Conservation (phyloP, 2,797 vertebrate species). For the Cossypha dichroa region DNA sequence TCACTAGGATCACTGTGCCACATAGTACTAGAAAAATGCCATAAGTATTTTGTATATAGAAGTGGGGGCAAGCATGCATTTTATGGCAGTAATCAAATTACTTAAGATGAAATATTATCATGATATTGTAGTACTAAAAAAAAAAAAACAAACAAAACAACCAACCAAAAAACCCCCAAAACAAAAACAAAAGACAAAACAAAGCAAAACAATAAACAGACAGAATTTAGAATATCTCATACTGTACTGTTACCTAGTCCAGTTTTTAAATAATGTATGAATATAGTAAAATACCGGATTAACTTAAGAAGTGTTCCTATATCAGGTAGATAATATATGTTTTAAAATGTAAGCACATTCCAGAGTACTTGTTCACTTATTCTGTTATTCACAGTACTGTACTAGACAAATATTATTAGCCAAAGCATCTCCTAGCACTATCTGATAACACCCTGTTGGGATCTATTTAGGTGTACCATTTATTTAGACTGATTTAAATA, state of each 20-base stretch:
- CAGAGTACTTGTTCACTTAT: neutral
- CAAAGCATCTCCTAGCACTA: neutral
- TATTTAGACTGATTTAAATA: neutral
- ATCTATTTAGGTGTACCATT: neutral
- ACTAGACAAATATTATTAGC: neutral
- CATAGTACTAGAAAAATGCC: neutral
- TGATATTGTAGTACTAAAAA: neutral
- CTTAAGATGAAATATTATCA: neutral
- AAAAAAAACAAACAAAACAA: neutral
- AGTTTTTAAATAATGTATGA: neutral
- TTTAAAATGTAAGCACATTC: neutral
- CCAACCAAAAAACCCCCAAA: neutral
- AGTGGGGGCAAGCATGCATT: neutral
- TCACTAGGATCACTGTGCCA: neutral
- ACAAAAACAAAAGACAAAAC: neutral
- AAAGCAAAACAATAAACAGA: too few relatives aligned
- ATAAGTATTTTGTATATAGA: neutral
- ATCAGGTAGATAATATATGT: neutral
- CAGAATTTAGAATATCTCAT: neutral
- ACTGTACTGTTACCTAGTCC: neutral
- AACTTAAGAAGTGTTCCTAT: neutral
- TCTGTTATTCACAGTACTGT: neutral
- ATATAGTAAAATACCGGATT: neutral
- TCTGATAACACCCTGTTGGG: neutral
- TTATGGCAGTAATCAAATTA: neutral